These are phyloP conservation scores for Panagrolaimus sp. DNA, from an alignment of 1,140 invertebrate species.

Conservation along the genomic window DNA sequence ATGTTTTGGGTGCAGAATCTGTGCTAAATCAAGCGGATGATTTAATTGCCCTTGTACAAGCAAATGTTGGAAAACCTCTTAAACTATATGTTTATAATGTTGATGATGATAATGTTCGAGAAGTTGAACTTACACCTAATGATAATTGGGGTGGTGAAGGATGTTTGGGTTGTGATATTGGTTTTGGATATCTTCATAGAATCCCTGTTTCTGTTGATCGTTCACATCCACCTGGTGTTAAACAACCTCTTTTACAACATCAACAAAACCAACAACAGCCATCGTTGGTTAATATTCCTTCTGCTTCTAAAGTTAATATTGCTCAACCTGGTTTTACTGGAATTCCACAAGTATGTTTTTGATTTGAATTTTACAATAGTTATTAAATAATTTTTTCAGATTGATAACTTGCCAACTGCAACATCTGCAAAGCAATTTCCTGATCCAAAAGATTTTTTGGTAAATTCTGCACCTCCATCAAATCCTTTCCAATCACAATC, in stretches of 20 bases:
- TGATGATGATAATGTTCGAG: slow-evolving; percentile 82
- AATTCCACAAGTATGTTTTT: slow-evolving; percentile 39
- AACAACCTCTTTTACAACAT: background rate
- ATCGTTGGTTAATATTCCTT: background rate
- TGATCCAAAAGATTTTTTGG: slow-evolving; percentile 46
- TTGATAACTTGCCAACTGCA: background rate
- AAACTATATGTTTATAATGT: slow-evolving; percentile 99
- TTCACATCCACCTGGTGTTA: slow-evolving; percentile 32
- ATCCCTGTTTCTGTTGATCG: slow-evolving; percentile 68
- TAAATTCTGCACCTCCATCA: slow-evolving; percentile 7
- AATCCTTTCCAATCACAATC: background rate
- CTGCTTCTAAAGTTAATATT: slow-evolving; percentile 20
- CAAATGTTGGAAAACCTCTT: slow-evolving; percentile 82
- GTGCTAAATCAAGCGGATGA: slow-evolving; percentile 91
- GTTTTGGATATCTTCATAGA: slow-evolving; percentile 93
- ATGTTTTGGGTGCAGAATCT: slow-evolving; percentile 96
- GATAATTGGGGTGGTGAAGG: slow-evolving; percentile 89
- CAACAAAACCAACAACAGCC: background rate
- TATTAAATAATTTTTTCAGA: background rate
- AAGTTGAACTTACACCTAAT: slow-evolving; percentile 71
- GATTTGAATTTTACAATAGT: background rate
- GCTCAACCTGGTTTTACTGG: slow-evolving; percentile 45
- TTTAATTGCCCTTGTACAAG: slow-evolving; percentile 90
- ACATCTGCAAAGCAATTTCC: slow-evolving; percentile 38
- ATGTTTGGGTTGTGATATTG: slow-evolving; percentile 93